Evolutionary conservation across 2,888 invertebrate species (phyloP).

Genomic region (Sphaerophoria taeniata): DNA sequence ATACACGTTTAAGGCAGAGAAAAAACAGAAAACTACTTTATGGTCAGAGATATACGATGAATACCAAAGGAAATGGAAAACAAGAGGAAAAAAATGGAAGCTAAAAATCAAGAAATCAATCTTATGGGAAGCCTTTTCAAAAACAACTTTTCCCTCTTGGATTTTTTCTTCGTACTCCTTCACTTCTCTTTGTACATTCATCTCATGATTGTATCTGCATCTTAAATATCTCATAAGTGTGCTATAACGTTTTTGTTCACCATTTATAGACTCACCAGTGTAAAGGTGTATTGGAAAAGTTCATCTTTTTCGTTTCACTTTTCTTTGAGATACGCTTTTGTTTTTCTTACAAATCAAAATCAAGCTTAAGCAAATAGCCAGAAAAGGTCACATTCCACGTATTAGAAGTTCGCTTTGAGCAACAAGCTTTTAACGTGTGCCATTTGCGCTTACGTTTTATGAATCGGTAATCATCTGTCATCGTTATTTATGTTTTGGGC

Average conservation of each 20-base stretch:
- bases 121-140: constrained; percentile 62
- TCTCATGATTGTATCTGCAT: constrained; percentile 64
- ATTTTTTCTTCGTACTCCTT: background rate
- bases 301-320: constrained; percentile 28
- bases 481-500: constrained; percentile 31
- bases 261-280: constrained; percentile 33
- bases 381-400: constrained; percentile 36
- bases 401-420: constrained; percentile 7
- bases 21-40: constrained; percentile 32
- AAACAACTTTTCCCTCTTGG: constrained; percentile 60
- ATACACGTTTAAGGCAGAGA: constrained; percentile 26
- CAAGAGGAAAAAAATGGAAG: constrained; percentile 28
- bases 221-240: constrained; percentile 35
- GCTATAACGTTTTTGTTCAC: constrained; percentile 50
- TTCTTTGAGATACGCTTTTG: background rate
- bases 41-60: constrained; percentile 29
- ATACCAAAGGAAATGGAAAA: constrained; percentile 50
- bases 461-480: constrained; percentile 62
- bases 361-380: constrained; percentile 58
- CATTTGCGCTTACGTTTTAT: constrained; percentile 40
- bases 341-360: constrained; percentile 57
- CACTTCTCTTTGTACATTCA: constrained; percentile 38
- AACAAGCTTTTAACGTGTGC: constrained; percentile 1
- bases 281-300: constrained; percentile 37
- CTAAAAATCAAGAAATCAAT: constrained; percentile 69